Evolutionary conservation across 1,140 invertebrate species (phyloP).

Genomic region (Drosophila lacteicornis): DNA sequence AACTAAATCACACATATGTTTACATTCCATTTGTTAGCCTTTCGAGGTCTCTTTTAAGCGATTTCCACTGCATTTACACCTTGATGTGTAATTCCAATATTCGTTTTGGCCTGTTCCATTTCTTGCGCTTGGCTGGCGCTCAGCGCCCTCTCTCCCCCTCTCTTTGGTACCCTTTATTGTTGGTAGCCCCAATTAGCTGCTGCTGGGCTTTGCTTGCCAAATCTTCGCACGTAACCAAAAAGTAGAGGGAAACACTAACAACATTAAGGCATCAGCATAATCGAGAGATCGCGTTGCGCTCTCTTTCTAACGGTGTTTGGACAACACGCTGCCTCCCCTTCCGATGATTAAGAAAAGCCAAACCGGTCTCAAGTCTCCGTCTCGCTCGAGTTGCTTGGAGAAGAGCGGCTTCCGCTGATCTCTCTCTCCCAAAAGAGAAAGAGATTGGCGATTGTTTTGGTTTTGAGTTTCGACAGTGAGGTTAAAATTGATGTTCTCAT

Average conservation of each 20-base stretch:
- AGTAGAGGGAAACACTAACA: slow-evolving; percentile 25
- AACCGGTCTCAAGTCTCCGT: slow-evolving; percentile 55
- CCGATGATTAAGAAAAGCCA: slow-evolving; percentile 57
- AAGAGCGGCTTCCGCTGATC: slow-evolving; percentile 31
- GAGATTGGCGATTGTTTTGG: slow-evolving; percentile 16
- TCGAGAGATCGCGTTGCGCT: slow-evolving; percentile 42
- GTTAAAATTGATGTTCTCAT: slow-evolving; percentile 29
- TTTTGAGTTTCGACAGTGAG: slow-evolving; percentile 17
- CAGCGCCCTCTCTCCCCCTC: not conserved
- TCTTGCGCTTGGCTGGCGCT: slow-evolving; percentile 63
- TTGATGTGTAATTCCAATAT: slow-evolving; percentile 45
- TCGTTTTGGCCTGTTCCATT: slow-evolving; percentile 48
- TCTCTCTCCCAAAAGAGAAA: slow-evolving; percentile 6
- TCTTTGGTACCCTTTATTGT: slow-evolving; percentile 39
- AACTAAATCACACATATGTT: not conserved
- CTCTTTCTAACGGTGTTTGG: slow-evolving; percentile 72
- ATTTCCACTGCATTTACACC: slow-evolving; percentile 23
- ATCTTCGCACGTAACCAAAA: slow-evolving; percentile 73
- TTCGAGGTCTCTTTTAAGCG: slow-evolving; percentile 14
- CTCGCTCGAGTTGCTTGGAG: slow-evolving; percentile 55
- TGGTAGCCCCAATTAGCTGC: slow-evolving; percentile 64
- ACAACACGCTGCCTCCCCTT: slow-evolving; percentile 19
- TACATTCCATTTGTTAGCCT: not conserved
- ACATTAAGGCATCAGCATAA: slow-evolving; percentile 65
- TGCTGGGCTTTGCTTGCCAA: slow-evolving; percentile 61